A percentile compares a stretch with the other conserved stretches of the same genome.
These are phyloP conservation scores for Bombus breviceps DNA, from an alignment of 1,140 invertebrate species.

Conservation along the genomic window DNA sequence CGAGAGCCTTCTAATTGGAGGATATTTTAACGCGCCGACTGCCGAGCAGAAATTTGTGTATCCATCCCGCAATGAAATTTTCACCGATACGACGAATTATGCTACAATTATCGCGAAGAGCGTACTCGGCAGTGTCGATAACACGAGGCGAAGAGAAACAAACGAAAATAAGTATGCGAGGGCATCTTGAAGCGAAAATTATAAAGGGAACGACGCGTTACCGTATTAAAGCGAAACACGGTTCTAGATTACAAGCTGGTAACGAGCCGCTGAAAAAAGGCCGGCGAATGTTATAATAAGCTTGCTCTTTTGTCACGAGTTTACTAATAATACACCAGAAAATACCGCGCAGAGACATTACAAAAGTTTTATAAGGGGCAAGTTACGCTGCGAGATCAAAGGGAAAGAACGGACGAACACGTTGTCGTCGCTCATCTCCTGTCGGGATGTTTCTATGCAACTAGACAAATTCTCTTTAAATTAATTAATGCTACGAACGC, in stretches of 20 bases:
- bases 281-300: not conserved
- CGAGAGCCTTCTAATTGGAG: slow-evolving; percentile 13
- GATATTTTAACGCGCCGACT: slow-evolving; percentile 11
- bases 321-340: slow-evolving; percentile 7
- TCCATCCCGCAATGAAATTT: not conserved
- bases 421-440: not conserved
- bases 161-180: not conserved
- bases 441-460: not conserved
- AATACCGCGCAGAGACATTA: not conserved
- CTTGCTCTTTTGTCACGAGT: not conserved
- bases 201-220: too few relatives aligned
- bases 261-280: not conserved
- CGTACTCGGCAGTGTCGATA: not conserved
- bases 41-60: not conserved
- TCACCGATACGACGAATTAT: slow-evolving; percentile 1
- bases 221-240: too few relatives aligned
- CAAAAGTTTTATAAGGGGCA: slow-evolving; percentile 12
- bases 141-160: not conserved
- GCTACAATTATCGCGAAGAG: not conserved
- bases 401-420: not conserved
- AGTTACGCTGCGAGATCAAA: slow-evolving; percentile 19
- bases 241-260: not conserved
- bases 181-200: not conserved
- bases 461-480: slow-evolving; percentile 5
- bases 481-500: slow-evolving; percentile 9